Evolutionary conservation across 2,888 invertebrate genomes (phyloP).

Genomic region (Frankliniella intonsa): DNA sequence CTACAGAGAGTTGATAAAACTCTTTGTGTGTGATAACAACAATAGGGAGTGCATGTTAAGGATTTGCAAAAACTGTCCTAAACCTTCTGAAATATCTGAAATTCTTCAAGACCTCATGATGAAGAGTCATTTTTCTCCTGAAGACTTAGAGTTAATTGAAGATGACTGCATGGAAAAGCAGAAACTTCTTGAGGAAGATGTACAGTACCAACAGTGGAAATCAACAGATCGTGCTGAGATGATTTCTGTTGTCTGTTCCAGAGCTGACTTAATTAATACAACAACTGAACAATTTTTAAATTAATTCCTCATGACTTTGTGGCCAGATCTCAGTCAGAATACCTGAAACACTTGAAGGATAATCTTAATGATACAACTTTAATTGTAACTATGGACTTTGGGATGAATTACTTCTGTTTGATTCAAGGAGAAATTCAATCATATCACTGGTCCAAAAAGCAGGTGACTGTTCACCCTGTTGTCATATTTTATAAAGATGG

Average conservation of each 20-base stretch:
- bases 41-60: not conserved
- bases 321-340: slow-evolving; percentile 3
- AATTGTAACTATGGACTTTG: not conserved
- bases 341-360: not conserved
- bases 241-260: not conserved
- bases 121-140: not conserved
- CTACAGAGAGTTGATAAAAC: not conserved
- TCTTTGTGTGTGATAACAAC: slow-evolving; percentile 10
- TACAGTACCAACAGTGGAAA: not conserved
- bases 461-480: slow-evolving; percentile 12
- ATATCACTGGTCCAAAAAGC: slow-evolving; percentile 12
- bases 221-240: slow-evolving; percentile 13
- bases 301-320: slow-evolving; percentile 1
- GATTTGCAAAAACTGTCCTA: not conserved
- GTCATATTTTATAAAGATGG: not conserved
- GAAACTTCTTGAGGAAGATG: not conserved
- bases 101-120: not conserved
- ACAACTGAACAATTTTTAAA: not conserved
- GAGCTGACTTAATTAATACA: not conserved
- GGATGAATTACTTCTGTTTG: not conserved
- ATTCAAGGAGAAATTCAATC: slow-evolving; percentile 17
- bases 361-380: not conserved
- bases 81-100: not conserved
- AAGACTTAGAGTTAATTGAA: not conserved
- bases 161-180: not conserved